A percentile compares a stretch with the other conserved stretches of the same genome.
phyloP scores from a whole-genome alignment of 2,888 invertebrate species.

The Caradrina clavipalpis region DNA sequence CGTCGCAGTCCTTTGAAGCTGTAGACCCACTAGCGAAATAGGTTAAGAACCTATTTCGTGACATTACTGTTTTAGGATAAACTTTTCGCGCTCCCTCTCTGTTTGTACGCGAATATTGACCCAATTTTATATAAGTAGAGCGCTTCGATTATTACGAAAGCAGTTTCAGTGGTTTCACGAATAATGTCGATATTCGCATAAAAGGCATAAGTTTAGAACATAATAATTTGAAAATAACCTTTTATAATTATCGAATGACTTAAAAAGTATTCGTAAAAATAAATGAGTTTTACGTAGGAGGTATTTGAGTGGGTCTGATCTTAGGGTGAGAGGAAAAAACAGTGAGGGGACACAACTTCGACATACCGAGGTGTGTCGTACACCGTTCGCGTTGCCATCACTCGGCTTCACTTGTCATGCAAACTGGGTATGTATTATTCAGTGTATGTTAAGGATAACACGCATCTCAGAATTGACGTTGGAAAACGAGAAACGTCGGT shows the following conservation, averaged over 20 bases:
- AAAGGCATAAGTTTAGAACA: conserved; percentile 13
- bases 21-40: conserved; percentile 64
- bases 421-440: conserved; percentile 76
- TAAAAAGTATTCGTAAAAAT: neutral
- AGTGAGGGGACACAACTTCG: conserved; percentile 23
- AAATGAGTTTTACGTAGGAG: neutral
- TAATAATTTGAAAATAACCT: neutral
- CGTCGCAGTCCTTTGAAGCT: conserved; percentile 51
- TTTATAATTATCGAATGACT: neutral
- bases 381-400: conserved; percentile 44
- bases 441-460: conserved; percentile 69
- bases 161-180: conserved; percentile 27
- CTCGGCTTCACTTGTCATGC: conserved; percentile 72
- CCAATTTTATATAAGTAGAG: conserved; percentile 64
- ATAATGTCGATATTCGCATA: conserved; percentile 22
- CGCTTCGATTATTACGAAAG: conserved; percentile 56
- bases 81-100: conserved; percentile 64
- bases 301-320: neutral
- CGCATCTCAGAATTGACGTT: conserved; percentile 69
- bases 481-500: conserved; percentile 65
- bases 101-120: conserved; percentile 69
- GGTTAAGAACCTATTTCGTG: conserved; percentile 67
- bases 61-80: conserved; percentile 69
- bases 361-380: conserved; percentile 28
- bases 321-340: conserved; percentile 19